Evolutionary conservation across 2,113 vertebrate species (phyloP).

Genomic region (Oncorhynchus masou): DNA sequence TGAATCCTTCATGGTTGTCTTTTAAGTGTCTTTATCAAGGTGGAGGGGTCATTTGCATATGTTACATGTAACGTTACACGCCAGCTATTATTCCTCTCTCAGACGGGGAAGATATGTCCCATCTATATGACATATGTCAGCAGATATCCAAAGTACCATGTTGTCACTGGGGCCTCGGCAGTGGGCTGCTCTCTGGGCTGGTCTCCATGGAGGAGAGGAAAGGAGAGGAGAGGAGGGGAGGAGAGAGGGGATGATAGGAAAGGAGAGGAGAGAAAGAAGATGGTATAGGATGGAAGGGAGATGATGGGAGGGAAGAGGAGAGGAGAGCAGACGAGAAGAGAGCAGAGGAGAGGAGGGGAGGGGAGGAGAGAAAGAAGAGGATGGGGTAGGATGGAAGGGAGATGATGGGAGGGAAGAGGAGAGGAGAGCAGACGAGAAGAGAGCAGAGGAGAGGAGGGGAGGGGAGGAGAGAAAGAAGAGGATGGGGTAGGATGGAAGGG

Average conservation of each 20-base stretch:
- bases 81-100: neutral
- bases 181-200: neutral
- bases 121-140: conserved; percentile 1
- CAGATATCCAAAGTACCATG: neutral
- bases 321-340: neutral
- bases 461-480: neutral
- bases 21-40: neutral
- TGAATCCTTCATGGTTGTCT: conserved; percentile 4
- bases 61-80: neutral
- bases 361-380: neutral
- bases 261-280: neutral
- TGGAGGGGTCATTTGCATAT: conserved; percentile 10
- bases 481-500: neutral
- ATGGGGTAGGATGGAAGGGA: too few relatives aligned
- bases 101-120: neutral
- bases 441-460: neutral
- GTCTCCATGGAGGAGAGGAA: neutral
- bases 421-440: too few relatives aligned
- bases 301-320: neutral
- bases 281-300: neutral
- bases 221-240: neutral
- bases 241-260: neutral
- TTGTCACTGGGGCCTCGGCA: neutral
- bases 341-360: neutral
- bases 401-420: neutral